Percentiles rank a stretch among this genome's conserved stretches.
These are phyloP conservation scores for Cephus pulcher DNA, from an alignment of 2,888 invertebrate species.

Conservation along the genomic window DNA sequence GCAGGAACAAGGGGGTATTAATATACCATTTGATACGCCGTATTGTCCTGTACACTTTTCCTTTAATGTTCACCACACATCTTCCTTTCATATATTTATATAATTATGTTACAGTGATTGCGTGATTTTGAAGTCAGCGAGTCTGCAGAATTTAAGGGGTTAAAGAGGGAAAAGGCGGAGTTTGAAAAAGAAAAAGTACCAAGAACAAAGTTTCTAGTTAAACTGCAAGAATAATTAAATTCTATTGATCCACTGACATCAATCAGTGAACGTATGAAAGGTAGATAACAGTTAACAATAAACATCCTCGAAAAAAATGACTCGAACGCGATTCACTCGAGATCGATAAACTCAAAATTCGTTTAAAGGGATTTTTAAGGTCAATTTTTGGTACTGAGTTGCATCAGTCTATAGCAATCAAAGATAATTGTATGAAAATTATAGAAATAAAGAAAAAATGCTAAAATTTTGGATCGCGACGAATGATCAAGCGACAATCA, in stretches of 20 bases:
- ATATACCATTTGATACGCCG: slow-evolving; percentile 51
- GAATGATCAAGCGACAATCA: no score
- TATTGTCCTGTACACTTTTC: slow-evolving; percentile 49
- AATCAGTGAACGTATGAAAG: slow-evolving; percentile 55
- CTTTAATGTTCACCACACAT: slow-evolving; percentile 52
- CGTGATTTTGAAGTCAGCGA: slow-evolving; percentile 46
- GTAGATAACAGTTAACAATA: slow-evolving; percentile 16
- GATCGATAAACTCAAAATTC: no score
- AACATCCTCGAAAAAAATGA: not conserved
- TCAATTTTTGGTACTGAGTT: no score
- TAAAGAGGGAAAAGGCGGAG: no score
- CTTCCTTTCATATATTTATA: slow-evolving; percentile 33
- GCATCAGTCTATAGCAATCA: no score
- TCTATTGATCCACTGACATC: slow-evolving; percentile 45
- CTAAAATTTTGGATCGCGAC: no score
- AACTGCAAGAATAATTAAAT: slow-evolving; percentile 25
- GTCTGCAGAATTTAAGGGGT: slow-evolving; percentile 38
- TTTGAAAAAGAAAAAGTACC: slow-evolving; percentile 10
- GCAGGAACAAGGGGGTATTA: slow-evolving; percentile 47
- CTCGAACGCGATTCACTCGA: not conserved
- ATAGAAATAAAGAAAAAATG: not conserved
- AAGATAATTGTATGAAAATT: no score
- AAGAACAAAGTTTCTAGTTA: slow-evolving; percentile 22
- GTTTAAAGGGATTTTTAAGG: no score
- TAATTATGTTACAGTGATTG: slow-evolving; percentile 54